Percentiles rank a stretch among this genome's conserved stretches.
Evolutionary conservation across 2,888 invertebrate species (phyloP).

Genomic region (Mesorhabditis spiculigera): DNA sequence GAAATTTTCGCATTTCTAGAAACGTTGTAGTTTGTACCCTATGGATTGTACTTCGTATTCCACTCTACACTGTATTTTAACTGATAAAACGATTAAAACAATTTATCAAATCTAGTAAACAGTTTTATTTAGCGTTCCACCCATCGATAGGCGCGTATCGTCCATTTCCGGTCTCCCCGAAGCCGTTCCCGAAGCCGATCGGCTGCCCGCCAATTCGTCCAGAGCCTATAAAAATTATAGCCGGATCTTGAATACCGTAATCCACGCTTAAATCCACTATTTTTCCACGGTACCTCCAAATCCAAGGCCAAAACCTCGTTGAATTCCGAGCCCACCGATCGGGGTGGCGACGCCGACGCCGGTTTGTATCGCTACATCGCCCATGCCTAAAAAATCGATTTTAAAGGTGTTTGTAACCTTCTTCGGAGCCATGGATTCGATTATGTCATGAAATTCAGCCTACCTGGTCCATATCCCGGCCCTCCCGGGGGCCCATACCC

Average conservation of each 20-base stretch:
- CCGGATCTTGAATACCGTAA: neutral
- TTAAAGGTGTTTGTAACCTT: neutral
- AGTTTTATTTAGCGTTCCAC: too few species aligned
- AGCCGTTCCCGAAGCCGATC: neutral
- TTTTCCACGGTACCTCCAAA: neutral
- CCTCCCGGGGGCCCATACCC: neutral
- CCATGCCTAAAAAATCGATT: neutral
- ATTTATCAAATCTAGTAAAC: too few species aligned
- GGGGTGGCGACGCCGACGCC: neutral
- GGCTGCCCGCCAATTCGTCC: neutral
- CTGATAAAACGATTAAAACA: too few species aligned
- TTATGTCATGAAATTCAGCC: too few species aligned
- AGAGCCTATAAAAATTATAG: neutral
- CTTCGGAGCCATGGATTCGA: neutral
- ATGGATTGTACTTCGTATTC: too few species aligned
- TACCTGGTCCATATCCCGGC: neutral
- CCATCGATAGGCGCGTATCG: neutral
- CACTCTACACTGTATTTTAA: too few species aligned
- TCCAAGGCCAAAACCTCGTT: slow-evolving; percentile 1
- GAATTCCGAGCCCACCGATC: neutral
- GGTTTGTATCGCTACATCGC: neutral
- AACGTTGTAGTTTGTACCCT: too few species aligned
- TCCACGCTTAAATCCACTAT: neutral
- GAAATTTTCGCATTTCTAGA: too few species aligned
- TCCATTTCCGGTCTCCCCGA: slow-evolving; percentile 5